Evolutionary conservation across 2,113 vertebrate species (phyloP).

Genomic region (Epinephelus fuscoguttatus): DNA sequence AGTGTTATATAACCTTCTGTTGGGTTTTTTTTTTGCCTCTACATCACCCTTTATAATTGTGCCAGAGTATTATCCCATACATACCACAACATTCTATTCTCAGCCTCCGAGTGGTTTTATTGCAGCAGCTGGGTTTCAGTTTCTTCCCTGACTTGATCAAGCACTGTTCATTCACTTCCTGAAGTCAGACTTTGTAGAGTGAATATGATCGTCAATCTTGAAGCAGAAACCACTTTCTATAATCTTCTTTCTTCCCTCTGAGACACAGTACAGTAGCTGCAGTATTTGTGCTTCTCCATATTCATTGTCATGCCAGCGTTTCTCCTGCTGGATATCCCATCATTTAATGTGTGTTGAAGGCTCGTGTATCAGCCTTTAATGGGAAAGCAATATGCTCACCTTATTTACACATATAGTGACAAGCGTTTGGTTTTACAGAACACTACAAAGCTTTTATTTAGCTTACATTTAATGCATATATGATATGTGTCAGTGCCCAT

Average conservation of each 20-base stretch:
- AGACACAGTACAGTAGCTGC: not conserved
- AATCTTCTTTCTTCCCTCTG: not conserved
- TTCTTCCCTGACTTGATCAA: not conserved
- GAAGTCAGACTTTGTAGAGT: not conserved
- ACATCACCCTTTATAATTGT: not conserved
- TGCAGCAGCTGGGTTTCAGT: not conserved
- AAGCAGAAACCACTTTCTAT: conserved; percentile 2
- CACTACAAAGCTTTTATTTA: conserved; percentile 50
- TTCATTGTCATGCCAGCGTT: not conserved
- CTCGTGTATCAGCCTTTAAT: conserved; percentile 37
- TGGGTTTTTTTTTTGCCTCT: not conserved
- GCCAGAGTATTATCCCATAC: not conserved
- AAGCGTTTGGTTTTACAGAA: conserved; percentile 29
- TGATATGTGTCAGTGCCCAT: conserved; percentile 18
- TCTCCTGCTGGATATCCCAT: not conserved
- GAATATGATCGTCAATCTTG: not conserved
- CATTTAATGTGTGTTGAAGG: conserved; percentile 29
- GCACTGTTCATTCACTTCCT: not conserved
- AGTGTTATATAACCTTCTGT: no score
- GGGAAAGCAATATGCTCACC: conserved; percentile 16
- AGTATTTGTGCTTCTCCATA: not conserved
- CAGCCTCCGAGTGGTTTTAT: not conserved
- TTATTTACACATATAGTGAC: conserved; percentile 18
- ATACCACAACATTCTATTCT: not conserved
- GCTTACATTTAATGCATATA: conserved; percentile 47